These are phyloP conservation scores for Dendrolimus pini DNA, from an alignment of 2,888 invertebrate genomes.

Conservation along the genomic window DNA sequence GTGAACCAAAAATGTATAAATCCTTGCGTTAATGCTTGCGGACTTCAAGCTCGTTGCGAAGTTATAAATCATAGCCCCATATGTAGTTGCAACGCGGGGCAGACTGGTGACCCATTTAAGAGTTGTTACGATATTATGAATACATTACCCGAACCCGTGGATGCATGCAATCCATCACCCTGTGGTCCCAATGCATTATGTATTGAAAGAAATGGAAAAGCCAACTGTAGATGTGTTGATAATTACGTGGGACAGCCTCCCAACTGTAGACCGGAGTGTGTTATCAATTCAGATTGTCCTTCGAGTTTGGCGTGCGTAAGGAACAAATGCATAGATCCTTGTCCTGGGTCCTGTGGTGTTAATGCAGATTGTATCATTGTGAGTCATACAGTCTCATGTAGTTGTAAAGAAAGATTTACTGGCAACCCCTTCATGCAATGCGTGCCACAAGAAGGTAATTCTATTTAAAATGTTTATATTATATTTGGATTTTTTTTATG, in stretches of 20 bases:
- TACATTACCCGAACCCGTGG: slow-evolving; percentile 45
- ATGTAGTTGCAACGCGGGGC: slow-evolving; percentile 86
- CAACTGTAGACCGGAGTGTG: slow-evolving; percentile 88
- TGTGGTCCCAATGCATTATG: slow-evolving; percentile 90
- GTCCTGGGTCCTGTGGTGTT: slow-evolving; percentile 87
- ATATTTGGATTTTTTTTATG: no score
- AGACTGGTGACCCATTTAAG: slow-evolving; percentile 88
- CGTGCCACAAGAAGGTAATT: slow-evolving; percentile 72
- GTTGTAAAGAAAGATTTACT: slow-evolving; percentile 83
- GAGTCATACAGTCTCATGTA: slow-evolving; percentile 88
- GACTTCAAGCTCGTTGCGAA: slow-evolving; percentile 84
- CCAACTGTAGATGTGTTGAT: slow-evolving; percentile 86
- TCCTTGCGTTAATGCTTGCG: slow-evolving; percentile 90
- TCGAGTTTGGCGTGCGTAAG: slow-evolving; percentile 87
- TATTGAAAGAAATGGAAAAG: slow-evolving; percentile 78
- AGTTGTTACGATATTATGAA: slow-evolving; percentile 78
- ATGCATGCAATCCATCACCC: slow-evolving; percentile 85
- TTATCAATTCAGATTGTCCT: slow-evolving; percentile 88
- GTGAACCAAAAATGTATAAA: slow-evolving; percentile 88
- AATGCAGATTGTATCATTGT: slow-evolving; percentile 88
- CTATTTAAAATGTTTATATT: no score
- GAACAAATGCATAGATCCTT: slow-evolving; percentile 88
- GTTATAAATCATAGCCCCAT: slow-evolving; percentile 92
- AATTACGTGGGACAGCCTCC: slow-evolving; percentile 88
- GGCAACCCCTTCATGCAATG: slow-evolving; percentile 92